Evolutionary conservation across 2,113 vertebrate species (phyloP), one percentile per base, ranked within the genome.

Genomic region (Esox niger): DNA sequence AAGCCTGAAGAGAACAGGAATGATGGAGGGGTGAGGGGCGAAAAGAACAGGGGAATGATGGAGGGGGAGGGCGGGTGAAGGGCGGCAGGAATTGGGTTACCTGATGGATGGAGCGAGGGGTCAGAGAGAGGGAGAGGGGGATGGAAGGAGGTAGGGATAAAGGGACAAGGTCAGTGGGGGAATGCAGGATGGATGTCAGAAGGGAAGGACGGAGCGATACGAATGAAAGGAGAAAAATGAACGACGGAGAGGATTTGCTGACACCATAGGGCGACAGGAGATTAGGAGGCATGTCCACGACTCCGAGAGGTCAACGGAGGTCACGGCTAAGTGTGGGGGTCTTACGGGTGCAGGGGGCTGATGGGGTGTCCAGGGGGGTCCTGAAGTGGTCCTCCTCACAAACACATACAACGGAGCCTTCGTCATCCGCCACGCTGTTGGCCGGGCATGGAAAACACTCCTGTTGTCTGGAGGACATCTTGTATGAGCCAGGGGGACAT

Each of bases 301-400:
- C n/a, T n/a, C n/a, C n/a, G n/a, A 26, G 46, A 66, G 59, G 10
- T 23, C 47, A 70, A 70, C 31, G 47, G 25, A 55, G 49, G 49
- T 13, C 26, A 26, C 7, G 9, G 47, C 3, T 6, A 15, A 8
- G 9, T 62, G 20, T 29, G 49, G 4, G 35, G 31, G 4, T 35
- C 93, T 49, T 92, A 98, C 96, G 89, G 54, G 96, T 98, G 91
- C 96, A 98, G 15, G 95, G 91, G 0, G 95, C 93, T 0, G 95
- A 95, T 0, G 94, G 94, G 0, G 92, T 91, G 79, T 98, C 96
- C 72, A 93, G 88, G 0, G 94, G 93, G 0, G 95, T 95, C 66
- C 96, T 91, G 77, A 94, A 95, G 76, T 96, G 95, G 86, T 93
- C 95, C 15, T 94, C 93, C 80, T 96, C 91, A 76, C 96, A 98